These are phyloP conservation scores for Trinorchestia longiramus DNA, from an alignment of 1,140 invertebrate species.

Conservation along the genomic window DNA sequence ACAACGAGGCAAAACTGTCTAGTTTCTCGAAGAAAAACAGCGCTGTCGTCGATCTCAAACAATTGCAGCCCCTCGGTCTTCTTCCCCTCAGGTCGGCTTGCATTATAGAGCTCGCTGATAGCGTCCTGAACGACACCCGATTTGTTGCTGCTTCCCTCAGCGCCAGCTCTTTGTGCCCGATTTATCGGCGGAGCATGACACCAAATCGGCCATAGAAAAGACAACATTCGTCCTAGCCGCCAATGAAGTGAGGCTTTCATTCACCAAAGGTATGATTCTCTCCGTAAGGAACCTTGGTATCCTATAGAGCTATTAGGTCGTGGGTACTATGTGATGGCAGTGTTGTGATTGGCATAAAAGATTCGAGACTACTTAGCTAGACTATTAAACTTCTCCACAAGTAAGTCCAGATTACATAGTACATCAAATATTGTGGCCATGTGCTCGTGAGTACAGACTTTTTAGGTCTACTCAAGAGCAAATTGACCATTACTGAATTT, in stretches of 20 bases:
- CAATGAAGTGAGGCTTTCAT: neutral
- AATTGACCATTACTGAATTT: too few relatives aligned
- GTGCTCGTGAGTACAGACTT: too few relatives aligned
- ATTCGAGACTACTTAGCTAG: neutral
- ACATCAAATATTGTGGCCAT: too few relatives aligned
- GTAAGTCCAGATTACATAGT: too few relatives aligned
- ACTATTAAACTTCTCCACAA: neutral
- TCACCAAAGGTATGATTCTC: neutral
- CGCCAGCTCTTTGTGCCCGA: slow-evolving; percentile 47
- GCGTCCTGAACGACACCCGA: slow-evolving; percentile 16
- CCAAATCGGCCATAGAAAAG: neutral
- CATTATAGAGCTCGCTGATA: slow-evolving; percentile 52
- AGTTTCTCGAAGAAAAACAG: slow-evolving; percentile 10
- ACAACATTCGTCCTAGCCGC: neutral
- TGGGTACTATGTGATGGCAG: neutral
- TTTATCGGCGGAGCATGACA: slow-evolving; percentile 1
- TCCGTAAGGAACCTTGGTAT: neutral
- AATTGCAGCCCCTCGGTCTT: neutral
- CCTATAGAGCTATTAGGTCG: neutral
- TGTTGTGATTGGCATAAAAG: neutral
- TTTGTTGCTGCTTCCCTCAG: slow-evolving; percentile 46
- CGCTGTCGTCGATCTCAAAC: slow-evolving; percentile 18
- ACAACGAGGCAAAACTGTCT: neutral
- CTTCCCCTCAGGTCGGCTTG: slow-evolving; percentile 9
- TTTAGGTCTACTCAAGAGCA: too few relatives aligned